A percentile compares a stretch with the other conserved stretches of the same genome.
These are phyloP conservation scores for Mycetomoellerius zeteki DNA, from an alignment of 1,140 invertebrate genomes.

Conservation along the genomic window DNA sequence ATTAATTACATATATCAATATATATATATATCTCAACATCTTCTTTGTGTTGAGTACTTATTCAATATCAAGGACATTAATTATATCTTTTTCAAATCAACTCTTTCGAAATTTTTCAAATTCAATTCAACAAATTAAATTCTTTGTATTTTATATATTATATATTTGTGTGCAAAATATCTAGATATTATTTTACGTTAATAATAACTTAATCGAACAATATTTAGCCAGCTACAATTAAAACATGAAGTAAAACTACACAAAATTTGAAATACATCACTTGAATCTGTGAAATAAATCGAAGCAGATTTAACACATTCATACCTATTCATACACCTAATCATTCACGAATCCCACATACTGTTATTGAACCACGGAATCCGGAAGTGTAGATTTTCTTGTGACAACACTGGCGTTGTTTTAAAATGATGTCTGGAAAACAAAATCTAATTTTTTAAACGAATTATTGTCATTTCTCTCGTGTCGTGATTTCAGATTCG, in stretches of 20 bases:
- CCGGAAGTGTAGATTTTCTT: not conserved
- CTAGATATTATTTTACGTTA: not conserved
- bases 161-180: not conserved
- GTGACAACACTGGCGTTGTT: not conserved
- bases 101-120: not conserved
- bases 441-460: not conserved
- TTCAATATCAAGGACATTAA: not conserved
- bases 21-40: not conserved
- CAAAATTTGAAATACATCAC: not conserved
- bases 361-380: conserved; percentile 24
- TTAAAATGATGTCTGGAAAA: not conserved
- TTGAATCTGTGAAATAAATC: not conserved
- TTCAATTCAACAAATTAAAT: not conserved
- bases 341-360: conserved; percentile 25
- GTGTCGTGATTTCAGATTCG: conserved; percentile 14
- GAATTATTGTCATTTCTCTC: conserved; percentile 8
- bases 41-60: not conserved
- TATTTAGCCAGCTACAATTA: not conserved
- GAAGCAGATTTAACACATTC: conserved; percentile 7
- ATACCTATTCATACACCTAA: not conserved
- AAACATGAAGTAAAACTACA: not conserved
- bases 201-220: not conserved
- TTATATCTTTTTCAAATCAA: too few species aligned
- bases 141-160: not conserved
- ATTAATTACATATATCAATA: not conserved